phyloP scores from a whole-genome alignment of 2,797 vertebrate genomes.

The Odontamblyopus rebecca region DNA sequence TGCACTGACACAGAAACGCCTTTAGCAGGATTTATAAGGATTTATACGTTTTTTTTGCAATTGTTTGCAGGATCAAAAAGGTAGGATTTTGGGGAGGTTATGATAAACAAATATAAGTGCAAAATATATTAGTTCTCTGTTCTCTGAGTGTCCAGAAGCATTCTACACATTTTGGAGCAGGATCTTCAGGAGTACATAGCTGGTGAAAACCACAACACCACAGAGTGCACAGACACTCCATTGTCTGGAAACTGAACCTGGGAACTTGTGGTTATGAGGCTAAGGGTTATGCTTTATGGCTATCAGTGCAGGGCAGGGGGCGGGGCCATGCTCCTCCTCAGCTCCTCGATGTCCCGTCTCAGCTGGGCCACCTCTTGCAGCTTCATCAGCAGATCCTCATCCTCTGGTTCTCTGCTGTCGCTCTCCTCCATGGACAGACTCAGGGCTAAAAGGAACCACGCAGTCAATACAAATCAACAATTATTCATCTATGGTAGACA shows the following conservation, averaged over 20 bases:
- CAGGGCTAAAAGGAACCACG: slow-evolving; percentile 73
- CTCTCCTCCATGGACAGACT: slow-evolving; percentile 84
- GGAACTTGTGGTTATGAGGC: not conserved
- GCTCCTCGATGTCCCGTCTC: slow-evolving; percentile 88
- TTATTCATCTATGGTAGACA: not conserved
- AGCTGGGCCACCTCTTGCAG: slow-evolving; percentile 86
- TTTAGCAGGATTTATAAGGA: not conserved
- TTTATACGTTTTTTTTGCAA: not conserved
- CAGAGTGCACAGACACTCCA: no score
- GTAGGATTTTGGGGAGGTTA: not conserved
- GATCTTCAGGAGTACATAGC: not conserved
- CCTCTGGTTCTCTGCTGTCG: slow-evolving; percentile 76
- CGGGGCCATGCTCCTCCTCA: slow-evolving; percentile 85
- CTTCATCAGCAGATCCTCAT: slow-evolving; percentile 82
- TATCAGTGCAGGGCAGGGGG: slow-evolving; percentile 3
- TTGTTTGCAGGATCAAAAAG: not conserved
- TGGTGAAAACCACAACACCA: not conserved
- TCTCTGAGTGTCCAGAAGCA: not conserved
- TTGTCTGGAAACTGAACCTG: no score
- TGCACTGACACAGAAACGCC: not conserved
- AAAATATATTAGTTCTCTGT: not conserved
- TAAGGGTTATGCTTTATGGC: not conserved
- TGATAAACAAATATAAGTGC: not conserved
- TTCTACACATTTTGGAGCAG: not conserved
- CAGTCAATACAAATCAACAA: not conserved